Evolutionary conservation across 2,797 vertebrate species (phyloP), one percentile per base, ranked within the genome.

Genomic region (Sebastiscus albofasciatus): DNA sequence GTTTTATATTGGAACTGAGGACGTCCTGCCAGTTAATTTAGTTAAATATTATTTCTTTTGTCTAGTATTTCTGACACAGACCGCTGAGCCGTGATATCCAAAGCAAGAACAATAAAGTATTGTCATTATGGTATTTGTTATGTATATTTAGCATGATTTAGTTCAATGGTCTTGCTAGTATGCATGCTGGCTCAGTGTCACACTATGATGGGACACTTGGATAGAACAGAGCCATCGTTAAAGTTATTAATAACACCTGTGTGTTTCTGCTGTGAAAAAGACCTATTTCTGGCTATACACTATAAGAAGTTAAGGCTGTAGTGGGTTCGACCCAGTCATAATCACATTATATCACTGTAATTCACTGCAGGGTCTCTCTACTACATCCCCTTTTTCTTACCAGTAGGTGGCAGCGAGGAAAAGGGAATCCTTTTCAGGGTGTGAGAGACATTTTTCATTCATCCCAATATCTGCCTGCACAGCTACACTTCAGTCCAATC

Each of bases 381-480:
- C 22, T 20, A 42, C 9, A 64, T 5, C 24, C 4, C 0, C 7
- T 1, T 39, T 42, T 22, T 67, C 18, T 39, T 10, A 20, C 79
- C 94, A 89, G 68, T 69, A 94, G 94, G 75, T 91, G 93, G 92
- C 93, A 89, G 90, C 71, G 86, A 64, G 33, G 66, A 89, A 73
- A 70, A 87, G 67, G 67, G 4, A 59, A 83, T 87, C n/a, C 3
- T 26, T 29, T 13, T 10, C 22, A 73, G 36, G 24, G 13, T 46
- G 11, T 71, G 52, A 52, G 49, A 54, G 8, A 0, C 20, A 46
- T 67, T 73, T 81, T 61, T 77, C 54, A 75, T 74, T 60, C 46
- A 67, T 58, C 49, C 73, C 56, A 9, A 75, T 26, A 26, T 62
- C 33, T 75, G 16, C 34, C 4, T 54, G 18, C 20, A 2, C 5